Evolutionary conservation across 2,797 vertebrate species (phyloP), one percentile per base, ranked within the genome.

Genomic region (Eleutherodactylus coqui): DNA sequence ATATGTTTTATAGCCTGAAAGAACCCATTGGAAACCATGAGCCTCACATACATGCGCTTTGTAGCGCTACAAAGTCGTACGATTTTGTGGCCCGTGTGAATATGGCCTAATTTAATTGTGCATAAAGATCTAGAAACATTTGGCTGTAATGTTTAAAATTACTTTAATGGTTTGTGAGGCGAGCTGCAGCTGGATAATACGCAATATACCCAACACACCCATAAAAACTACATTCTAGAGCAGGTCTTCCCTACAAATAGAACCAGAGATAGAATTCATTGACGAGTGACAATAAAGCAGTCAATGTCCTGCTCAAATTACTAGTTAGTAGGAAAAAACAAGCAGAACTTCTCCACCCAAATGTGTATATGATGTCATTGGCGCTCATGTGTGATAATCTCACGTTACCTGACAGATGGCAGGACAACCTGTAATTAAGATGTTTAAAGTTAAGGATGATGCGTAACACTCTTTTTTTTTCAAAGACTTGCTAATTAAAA

Each of bases 271-370:
- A 73, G 24, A 49, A 49, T 29, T n/a, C 14, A 29, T 19, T 32
- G 72, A 47, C 29, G 27, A 29, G 14, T 16, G 5, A 29, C 9
- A 14, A 14, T 32, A 17, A n/a, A 6, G n/a, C 34, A 51, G 6
- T 75, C 45, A 19, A 19, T 8, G 29, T 51, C 14, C 24, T 49
- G 72, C 41, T 29, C 41, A 75, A 75, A 75, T 47, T 27, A 75
- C 13, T 17, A 75, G n/a, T 16, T 29, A 75, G n/a, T 27, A 49
- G 21, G 29, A 49, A 21, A 75, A 34, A 49, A 32, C 45, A 49
- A 75, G n/a, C 21, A 43, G 21, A 34, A 67, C 62, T 72, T 72
- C 69, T 43, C 69, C 69, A 72, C 69, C 70, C 41, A 45, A 73
- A 14, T 45, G 24, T 27, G 10, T 16, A 7, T 45, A 45, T 73